phyloP scores from a whole-genome alignment of 2,113 vertebrate genomes.

The Brienomyrus longianalis region DNA sequence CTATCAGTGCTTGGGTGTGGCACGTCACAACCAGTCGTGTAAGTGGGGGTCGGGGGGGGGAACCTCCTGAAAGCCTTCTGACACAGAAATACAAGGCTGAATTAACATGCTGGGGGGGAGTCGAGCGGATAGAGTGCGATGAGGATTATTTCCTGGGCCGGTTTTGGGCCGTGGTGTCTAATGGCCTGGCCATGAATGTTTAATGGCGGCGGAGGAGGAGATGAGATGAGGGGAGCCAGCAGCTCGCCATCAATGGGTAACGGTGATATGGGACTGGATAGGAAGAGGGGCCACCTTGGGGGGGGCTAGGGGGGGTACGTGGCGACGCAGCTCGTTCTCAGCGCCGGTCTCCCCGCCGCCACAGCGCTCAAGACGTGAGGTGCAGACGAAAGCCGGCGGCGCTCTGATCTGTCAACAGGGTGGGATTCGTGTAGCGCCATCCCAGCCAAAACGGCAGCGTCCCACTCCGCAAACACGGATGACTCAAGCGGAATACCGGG shows the following conservation, averaged over 20 bases:
- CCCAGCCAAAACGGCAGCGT: neutral
- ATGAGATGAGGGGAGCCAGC: slow-evolving; percentile 48
- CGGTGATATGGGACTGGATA: slow-evolving; percentile 57
- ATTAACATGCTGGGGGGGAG: slow-evolving; percentile 13
- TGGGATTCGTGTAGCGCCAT: neutral
- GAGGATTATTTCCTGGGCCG: slow-evolving; percentile 34
- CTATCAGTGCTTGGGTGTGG: neutral
- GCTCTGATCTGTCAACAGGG: neutral
- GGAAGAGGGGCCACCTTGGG: slow-evolving; percentile 45
- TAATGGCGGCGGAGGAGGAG: slow-evolving; percentile 54
- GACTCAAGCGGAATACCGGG: neutral
- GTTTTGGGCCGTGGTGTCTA: slow-evolving; percentile 43
- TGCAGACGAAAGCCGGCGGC: neutral
- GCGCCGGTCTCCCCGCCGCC: neutral
- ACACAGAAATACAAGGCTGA: neutral
- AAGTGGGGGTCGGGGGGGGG: no score
- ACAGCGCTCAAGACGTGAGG: neutral
- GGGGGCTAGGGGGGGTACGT: neutral
- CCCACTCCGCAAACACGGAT: neutral
- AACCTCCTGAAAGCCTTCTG: neutral
- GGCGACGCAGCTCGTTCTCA: slow-evolving; percentile 10
- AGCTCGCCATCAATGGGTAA: slow-evolving; percentile 47
- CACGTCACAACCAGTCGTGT: neutral
- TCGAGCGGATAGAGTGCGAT: neutral
- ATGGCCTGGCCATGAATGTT: slow-evolving; percentile 59